Conservation (phyloP, 2,113 vertebrate genomes). For the Amphilophus citrinellus region DNA sequence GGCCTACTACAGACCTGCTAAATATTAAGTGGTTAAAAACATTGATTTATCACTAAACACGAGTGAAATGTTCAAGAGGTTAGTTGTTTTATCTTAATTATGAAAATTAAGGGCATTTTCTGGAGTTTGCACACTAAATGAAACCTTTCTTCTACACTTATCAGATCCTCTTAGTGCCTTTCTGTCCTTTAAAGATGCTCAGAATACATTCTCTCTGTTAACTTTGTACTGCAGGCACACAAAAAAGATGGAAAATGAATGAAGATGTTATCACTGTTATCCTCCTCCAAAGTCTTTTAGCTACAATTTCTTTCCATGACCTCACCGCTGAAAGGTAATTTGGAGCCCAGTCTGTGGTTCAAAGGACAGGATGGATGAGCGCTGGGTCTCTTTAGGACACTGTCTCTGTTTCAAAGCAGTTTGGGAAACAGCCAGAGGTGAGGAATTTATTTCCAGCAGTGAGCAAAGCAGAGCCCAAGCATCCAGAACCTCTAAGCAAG, state of each 20-base stretch:
- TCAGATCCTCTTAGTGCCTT: not conserved
- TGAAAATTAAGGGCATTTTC: not conserved
- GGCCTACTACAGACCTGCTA: not conserved
- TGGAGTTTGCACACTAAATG: not conserved
- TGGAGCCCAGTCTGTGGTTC: slow-evolving; percentile 42
- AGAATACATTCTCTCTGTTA: not conserved
- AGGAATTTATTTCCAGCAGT: slow-evolving; percentile 61
- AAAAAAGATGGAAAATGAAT: slow-evolving; percentile 19
- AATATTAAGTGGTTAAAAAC: not conserved
- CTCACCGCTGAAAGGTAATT: slow-evolving; percentile 47
- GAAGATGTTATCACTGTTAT: slow-evolving; percentile 58
- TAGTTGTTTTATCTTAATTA: not conserved
- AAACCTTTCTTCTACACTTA: not conserved
- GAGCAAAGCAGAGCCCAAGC: slow-evolving; percentile 49
- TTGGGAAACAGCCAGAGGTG: slow-evolving; percentile 67
- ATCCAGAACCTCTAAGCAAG: slow-evolving; percentile 31
- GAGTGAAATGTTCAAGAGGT: not conserved
- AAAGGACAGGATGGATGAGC: slow-evolving; percentile 47
- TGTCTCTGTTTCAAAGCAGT: slow-evolving; percentile 58
- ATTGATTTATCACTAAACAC: not conserved
- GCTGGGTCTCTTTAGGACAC: slow-evolving; percentile 52
- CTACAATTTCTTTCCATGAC: slow-evolving; percentile 39
- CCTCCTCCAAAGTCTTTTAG: slow-evolving; percentile 52
- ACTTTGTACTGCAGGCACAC: slow-evolving; percentile 11
- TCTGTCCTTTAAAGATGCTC: slow-evolving; percentile 15